A percentile compares a stretch with the other conserved stretches of the same genome.
Conservation (phyloP, 2,113 vertebrate genomes). For the Cynoglossus semilaevis region DNA sequence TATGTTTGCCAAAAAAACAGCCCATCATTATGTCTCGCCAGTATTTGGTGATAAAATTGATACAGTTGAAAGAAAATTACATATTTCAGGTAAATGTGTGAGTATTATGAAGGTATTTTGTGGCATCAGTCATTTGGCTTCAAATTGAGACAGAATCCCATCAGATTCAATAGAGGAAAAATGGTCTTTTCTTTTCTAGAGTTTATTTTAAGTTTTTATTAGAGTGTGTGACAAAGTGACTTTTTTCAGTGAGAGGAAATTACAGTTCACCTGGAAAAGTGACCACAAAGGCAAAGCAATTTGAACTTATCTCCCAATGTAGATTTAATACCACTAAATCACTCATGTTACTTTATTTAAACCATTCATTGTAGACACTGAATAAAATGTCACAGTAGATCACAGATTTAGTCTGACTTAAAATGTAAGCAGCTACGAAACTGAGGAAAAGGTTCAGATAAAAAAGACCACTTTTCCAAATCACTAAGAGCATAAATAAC, state of each 20-base stretch:
- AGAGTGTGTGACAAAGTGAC: no score
- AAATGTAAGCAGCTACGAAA: neutral
- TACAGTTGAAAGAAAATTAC: no score
- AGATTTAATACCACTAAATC: conserved; percentile 5
- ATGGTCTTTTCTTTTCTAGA: no score
- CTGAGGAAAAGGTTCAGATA: neutral
- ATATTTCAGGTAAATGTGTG: no score
- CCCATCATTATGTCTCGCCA: no score
- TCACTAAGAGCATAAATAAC: neutral
- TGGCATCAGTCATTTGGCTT: no score
- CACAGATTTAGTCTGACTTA: neutral
- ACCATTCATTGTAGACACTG: neutral
- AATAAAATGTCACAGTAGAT: neutral
- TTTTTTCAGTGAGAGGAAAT: conserved; percentile 2
- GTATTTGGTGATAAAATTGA: no score
- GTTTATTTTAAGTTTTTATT: no score
- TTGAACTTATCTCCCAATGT: neutral
- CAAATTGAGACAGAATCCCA: no score
- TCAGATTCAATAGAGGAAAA: no score
- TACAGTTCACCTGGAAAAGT: neutral
- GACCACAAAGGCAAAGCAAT: conserved; percentile 2
- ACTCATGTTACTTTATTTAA: conserved; percentile 6
- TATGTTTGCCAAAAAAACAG: no score
- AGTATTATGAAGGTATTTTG: no score
- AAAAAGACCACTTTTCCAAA: neutral